These are phyloP conservation scores for Lasioglossum pauxillum DNA, from an alignment of 2,888 invertebrate genomes.

Conservation along the genomic window DNA sequence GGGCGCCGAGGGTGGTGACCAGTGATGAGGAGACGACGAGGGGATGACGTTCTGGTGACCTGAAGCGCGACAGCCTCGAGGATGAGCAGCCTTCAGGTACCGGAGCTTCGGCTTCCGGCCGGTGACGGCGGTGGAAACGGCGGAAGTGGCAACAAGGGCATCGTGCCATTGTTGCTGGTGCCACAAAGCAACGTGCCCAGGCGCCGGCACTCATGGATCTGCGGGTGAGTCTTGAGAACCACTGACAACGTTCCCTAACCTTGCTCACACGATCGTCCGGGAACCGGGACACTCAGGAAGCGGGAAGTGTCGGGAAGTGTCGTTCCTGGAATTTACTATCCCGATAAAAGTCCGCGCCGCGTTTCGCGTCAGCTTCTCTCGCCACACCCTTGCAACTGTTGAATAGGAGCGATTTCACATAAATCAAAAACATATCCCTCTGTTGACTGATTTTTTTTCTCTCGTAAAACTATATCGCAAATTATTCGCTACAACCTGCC, in stretches of 20 bases:
- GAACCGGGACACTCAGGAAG: not conserved
- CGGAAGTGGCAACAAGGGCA: conserved; percentile 64
- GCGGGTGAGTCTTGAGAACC: conserved; percentile 87
- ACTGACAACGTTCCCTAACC: not conserved
- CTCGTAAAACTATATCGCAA: not conserved
- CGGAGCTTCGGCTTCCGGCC: conserved; percentile 88
- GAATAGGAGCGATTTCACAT: not conserved
- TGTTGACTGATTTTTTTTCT: not conserved
- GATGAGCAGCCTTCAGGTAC: conserved; percentile 87
- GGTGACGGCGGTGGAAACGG: conserved; percentile 85
- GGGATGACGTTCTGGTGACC: conserved; percentile 61
- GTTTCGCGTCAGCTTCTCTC: not conserved
- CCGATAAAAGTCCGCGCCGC: not conserved
- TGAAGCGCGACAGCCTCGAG: conserved; percentile 43
- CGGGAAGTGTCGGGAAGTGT: not conserved
- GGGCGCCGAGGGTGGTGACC: not conserved
- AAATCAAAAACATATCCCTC: not conserved
- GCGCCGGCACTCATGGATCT: conserved; percentile 91
- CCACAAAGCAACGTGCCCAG: conserved; percentile 87
- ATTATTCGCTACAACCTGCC: not conserved
- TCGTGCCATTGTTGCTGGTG: conserved; percentile 81
- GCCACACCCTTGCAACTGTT: not conserved
- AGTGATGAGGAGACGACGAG: conserved; percentile 55
- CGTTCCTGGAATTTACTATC: not conserved
- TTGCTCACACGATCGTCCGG: not conserved